These are phyloP conservation scores for Nannobrachium achirus DNA, from an alignment of 2,113 vertebrate genomes.

Conservation along the genomic window DNA sequence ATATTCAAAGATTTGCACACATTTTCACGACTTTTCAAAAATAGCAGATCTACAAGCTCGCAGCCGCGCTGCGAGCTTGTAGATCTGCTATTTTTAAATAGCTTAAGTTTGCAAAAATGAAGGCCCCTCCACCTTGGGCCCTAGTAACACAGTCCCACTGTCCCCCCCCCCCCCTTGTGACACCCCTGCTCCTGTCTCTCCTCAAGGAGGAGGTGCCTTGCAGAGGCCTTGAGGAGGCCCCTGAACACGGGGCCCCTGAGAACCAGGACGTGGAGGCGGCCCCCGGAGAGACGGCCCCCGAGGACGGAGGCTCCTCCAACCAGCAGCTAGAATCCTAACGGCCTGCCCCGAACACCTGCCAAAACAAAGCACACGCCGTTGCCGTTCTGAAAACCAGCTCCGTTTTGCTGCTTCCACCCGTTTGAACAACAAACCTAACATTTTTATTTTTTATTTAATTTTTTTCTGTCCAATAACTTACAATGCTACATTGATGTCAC, in stretches of 20 bases:
- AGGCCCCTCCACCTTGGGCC: too few relatives aligned
- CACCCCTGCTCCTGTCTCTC: too few relatives aligned
- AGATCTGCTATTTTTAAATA: too few relatives aligned
- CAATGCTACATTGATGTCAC: not conserved
- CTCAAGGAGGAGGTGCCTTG: too few relatives aligned
- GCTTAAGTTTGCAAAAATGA: too few relatives aligned
- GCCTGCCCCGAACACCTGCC: constrained; percentile 14
- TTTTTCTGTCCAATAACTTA: not conserved
- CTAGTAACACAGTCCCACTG: too few relatives aligned
- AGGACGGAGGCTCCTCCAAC: not conserved
- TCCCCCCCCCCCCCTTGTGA: too few relatives aligned
- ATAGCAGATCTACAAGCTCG: too few relatives aligned
- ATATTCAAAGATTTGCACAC: too few relatives aligned
- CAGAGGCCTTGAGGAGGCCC: not conserved
- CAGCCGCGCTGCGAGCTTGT: too few relatives aligned
- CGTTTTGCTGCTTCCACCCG: not conserved
- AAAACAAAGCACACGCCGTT: constrained; percentile 1
- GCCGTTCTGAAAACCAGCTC: not conserved
- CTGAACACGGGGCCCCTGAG: constrained; percentile 39
- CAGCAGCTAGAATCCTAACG: constrained; percentile 18
- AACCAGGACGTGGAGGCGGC: constrained; percentile 54
- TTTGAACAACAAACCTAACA: not conserved
- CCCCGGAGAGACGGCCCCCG: constrained; percentile 44
- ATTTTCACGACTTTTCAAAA: too few relatives aligned
- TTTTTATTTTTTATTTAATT: not conserved